Conservation (phyloP, 1,140 invertebrate species). For the Drosophila nikananu region DNA sequence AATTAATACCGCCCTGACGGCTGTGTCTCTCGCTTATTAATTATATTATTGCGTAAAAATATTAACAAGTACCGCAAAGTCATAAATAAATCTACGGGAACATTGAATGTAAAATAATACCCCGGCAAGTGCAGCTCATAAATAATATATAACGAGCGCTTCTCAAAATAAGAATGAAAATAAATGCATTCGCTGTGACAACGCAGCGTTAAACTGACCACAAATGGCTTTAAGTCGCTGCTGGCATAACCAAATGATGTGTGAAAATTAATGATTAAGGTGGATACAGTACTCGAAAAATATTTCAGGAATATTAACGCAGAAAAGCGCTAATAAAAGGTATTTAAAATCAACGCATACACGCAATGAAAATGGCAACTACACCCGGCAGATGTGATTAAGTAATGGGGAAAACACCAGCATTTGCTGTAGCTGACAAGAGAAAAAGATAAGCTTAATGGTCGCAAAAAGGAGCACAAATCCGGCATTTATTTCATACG, state of each 20-base stretch:
- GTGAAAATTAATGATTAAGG: slow-evolving; percentile 48
- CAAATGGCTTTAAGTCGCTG: slow-evolving; percentile 59
- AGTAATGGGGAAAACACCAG: no score
- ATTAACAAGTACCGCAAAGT: slow-evolving; percentile 65
- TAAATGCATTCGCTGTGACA: slow-evolving; percentile 45
- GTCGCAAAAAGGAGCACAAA: not conserved
- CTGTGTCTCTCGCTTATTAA: slow-evolving; percentile 46
- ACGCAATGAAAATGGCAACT: not conserved
- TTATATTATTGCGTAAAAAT: slow-evolving; percentile 61
- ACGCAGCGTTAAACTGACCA: slow-evolving; percentile 17
- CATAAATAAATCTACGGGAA: slow-evolving; percentile 68
- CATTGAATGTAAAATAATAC: slow-evolving; percentile 43
- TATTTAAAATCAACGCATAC: not conserved
- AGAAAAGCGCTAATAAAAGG: not conserved
- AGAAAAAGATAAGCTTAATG: not conserved
- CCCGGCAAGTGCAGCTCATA: slow-evolving; percentile 26
- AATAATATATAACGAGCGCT: slow-evolving; percentile 58
- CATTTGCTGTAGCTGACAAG: not conserved
- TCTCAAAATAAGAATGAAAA: slow-evolving; percentile 34
- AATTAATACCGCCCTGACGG: slow-evolving; percentile 46
- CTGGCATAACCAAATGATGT: slow-evolving; percentile 58
- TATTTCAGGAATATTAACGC: not conserved
- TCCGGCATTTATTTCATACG: slow-evolving; percentile 22
- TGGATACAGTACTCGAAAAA: not conserved
- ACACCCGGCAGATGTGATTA: not conserved